These are phyloP conservation scores for Charina bottae DNA, from an alignment of 2,113 vertebrate species.

Conservation along the genomic window DNA sequence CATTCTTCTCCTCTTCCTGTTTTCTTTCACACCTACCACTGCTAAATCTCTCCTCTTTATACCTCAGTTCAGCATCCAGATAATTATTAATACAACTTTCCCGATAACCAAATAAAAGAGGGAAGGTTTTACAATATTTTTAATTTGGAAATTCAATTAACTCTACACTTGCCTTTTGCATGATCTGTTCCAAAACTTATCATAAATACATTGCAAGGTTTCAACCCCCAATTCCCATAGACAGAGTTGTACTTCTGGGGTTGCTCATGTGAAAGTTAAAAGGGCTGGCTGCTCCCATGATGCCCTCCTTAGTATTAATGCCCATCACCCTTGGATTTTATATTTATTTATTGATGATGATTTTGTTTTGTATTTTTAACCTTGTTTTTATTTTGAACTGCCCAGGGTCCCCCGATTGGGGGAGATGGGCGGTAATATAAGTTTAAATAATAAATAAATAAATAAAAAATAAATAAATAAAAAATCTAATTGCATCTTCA, in stretches of 20 bases:
- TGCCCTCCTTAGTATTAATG: no score
- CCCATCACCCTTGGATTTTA: no score
- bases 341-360: no score
- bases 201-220: neutral
- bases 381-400: no score
- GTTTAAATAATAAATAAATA: no score
- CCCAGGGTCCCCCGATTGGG: no score
- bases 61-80: neutral
- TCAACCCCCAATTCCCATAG: neutral
- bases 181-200: neutral
- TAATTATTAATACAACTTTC: neutral
- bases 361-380: no score
- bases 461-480: no score
- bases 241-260: neutral
- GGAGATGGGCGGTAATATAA: no score
- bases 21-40: neutral
- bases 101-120: neutral
- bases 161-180: neutral
- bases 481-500: neutral
- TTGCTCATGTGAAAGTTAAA: neutral
- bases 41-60: neutral
- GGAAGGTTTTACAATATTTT: neutral
- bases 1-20: neutral
- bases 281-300: no score
- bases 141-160: slow-evolving; percentile 6